Evolutionary conservation across 2,888 invertebrate genomes (phyloP).

Genomic region (Congeria kusceri): DNA sequence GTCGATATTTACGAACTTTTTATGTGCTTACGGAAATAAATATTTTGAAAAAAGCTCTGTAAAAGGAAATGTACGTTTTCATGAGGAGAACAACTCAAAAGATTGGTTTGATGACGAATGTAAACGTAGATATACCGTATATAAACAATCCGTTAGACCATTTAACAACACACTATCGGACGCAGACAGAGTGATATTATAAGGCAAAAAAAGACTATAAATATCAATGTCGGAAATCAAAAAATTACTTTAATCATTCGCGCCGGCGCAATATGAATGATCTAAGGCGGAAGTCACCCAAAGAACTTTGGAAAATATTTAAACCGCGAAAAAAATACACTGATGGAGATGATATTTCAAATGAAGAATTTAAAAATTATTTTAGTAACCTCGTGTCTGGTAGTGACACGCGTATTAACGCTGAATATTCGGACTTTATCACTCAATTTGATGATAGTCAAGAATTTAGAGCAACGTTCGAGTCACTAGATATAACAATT

Average conservation of each 20-base stretch:
- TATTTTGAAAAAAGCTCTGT: neutral
- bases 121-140: neutral
- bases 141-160: neutral
- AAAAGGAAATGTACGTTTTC: neutral
- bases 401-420: neutral
- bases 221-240: neutral
- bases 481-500: neutral
- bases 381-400: neutral
- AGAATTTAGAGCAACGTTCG: neutral
- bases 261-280: neutral
- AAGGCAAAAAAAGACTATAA: neutral
- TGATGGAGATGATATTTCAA: neutral
- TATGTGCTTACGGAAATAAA: neutral
- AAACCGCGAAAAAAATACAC: neutral
- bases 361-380: neutral
- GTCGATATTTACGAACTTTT: neutral
- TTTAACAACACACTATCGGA: neutral
- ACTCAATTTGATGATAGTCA: neutral
- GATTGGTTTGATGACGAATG: neutral
- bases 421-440: neutral
- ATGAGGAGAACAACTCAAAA: neutral
- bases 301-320: conserved; percentile 4
- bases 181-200: neutral
- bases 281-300: neutral
- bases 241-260: neutral